Evolutionary conservation across 2,888 invertebrate genomes (phyloP).

Genomic region (Euzophera pinguis): DNA sequence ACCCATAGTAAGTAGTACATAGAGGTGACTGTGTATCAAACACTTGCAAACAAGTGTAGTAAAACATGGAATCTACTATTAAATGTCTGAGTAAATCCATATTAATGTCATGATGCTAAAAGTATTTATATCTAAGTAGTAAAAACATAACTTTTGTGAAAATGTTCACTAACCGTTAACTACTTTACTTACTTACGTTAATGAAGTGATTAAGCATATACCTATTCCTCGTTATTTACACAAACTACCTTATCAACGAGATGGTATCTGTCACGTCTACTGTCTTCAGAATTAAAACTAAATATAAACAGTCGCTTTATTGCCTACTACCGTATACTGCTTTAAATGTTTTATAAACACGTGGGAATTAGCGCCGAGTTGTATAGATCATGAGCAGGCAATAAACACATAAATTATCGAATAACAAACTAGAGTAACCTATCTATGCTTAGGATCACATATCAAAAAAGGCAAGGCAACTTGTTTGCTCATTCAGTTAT

Average conservation of each 20-base stretch:
- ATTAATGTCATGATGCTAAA: too few species aligned
- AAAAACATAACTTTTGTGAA: too few species aligned
- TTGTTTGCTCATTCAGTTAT: too few species aligned
- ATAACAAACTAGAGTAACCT: constrained; percentile 10
- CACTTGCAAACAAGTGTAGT: too few species aligned
- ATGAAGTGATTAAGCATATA: constrained; percentile 16
- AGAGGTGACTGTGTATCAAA: too few species aligned
- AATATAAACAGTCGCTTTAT: constrained; percentile 35
- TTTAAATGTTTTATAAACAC: constrained; percentile 39
- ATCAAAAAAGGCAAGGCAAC: background rate
- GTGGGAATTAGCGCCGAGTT: constrained; percentile 28
- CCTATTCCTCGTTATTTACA: constrained; percentile 23
- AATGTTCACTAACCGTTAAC: too few species aligned
- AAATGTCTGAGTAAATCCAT: too few species aligned
- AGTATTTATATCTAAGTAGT: too few species aligned
- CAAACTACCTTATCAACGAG: constrained; percentile 35
- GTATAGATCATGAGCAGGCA: constrained; percentile 16
- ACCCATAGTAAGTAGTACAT: too few species aligned
- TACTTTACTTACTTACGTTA: constrained; percentile 21
- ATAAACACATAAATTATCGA: constrained; percentile 17
- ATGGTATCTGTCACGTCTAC: constrained; percentile 49
- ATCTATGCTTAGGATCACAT: background rate
- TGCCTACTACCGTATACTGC: constrained; percentile 32
- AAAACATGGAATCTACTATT: too few species aligned
- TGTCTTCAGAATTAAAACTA: constrained; percentile 34